phyloP scores from a whole-genome alignment of 2,888 invertebrate genomes.

The Stenolophus ochropezus region DNA sequence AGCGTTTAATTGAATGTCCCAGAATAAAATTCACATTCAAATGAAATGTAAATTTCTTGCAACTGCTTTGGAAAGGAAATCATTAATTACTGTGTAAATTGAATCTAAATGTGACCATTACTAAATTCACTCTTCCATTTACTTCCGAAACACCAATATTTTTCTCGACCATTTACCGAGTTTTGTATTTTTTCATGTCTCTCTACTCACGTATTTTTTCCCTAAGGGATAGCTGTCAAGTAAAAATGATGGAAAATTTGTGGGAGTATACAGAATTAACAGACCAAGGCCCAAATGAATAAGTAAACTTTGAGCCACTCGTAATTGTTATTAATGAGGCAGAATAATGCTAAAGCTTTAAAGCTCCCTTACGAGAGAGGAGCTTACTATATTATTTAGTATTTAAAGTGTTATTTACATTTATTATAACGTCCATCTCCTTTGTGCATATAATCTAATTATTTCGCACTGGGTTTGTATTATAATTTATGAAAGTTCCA shows the following conservation, averaged over 20 bases:
- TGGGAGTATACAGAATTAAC: neutral
- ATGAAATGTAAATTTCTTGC: conserved; percentile 14
- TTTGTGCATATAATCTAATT: neutral
- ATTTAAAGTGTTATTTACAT: conserved; percentile 13
- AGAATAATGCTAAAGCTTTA: conserved; percentile 25
- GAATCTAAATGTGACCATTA: neutral
- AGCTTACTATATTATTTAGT: conserved; percentile 19
- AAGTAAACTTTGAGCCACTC: conserved; percentile 30
- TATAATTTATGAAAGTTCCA: neutral
- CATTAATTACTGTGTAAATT: conserved; percentile 33
- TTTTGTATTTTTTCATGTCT: conserved; percentile 26
- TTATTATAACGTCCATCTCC: neutral
- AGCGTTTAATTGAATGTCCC: conserved; percentile 1
- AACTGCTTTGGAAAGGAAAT: conserved; percentile 24
- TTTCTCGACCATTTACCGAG: neutral
- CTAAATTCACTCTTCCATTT: neutral
- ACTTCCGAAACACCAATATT: neutral
- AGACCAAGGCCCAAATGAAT: neutral
- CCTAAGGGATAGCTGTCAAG: neutral
- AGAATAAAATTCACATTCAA: conserved; percentile 30
- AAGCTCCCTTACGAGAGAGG: neutral
- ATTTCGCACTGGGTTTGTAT: neutral
- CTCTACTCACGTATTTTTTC: no score
- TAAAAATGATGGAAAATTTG: conserved; percentile 38
- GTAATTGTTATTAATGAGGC: conserved; percentile 43